Evolutionary conservation across 2,113 vertebrate genomes (phyloP).

Genomic region (Genyomyrus donnyi): DNA sequence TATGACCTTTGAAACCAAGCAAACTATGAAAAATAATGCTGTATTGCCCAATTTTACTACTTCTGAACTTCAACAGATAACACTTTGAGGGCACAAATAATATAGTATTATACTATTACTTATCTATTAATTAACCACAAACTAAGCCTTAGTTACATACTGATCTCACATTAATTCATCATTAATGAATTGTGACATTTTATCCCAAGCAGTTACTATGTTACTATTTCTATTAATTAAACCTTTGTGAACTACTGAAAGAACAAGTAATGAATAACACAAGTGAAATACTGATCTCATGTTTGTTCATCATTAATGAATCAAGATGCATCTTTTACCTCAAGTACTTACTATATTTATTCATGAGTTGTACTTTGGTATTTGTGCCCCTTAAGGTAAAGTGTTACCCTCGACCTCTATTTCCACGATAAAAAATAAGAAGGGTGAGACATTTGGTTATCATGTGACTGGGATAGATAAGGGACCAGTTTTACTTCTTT

Average conservation of each 20-base stretch:
- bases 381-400: neutral
- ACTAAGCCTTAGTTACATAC: neutral
- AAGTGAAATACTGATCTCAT: neutral
- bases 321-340: neutral
- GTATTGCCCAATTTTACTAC: neutral
- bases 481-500: neutral
- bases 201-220: neutral
- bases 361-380: neutral
- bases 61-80: neutral
- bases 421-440: neutral
- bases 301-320: neutral
- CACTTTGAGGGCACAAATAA: neutral
- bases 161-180: neutral
- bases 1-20: neutral
- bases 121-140: neutral
- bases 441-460: neutral
- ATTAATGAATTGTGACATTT: neutral
- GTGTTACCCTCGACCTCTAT: neutral
- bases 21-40: neutral
- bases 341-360: neutral
- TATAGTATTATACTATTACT: neutral
- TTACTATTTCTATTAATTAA: neutral
- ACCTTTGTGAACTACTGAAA: neutral
- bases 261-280: neutral
- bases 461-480: neutral